Conservation (phyloP, 2,113 vertebrate genomes). For the Vicugna pacos region DNA sequence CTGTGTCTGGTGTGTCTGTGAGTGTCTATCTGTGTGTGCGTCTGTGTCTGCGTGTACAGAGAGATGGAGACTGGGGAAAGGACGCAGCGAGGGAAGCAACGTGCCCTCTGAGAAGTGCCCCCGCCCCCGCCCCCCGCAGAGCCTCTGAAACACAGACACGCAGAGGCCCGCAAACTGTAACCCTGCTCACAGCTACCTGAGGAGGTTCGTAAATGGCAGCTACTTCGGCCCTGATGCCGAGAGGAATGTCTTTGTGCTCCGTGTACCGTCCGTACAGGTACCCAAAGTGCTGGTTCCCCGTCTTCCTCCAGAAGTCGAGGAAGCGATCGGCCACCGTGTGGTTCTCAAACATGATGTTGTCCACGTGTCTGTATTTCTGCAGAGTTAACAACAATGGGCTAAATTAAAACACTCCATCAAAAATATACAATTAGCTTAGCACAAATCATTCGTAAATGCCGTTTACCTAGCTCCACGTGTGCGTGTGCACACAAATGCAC, state of each 20-base stretch:
- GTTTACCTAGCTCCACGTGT: neutral
- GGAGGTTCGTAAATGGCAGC: constrained; percentile 98
- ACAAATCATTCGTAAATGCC: neutral
- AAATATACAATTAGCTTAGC: neutral
- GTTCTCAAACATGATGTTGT: constrained; percentile 99
- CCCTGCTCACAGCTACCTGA: constrained; percentile 88
- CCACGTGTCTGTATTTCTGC: constrained; percentile 99
- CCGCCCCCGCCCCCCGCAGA: too few species aligned
- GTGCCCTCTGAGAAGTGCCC: neutral
- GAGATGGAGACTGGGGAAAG: neutral
- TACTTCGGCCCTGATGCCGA: constrained; percentile 97
- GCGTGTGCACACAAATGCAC: too few species aligned
- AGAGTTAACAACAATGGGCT: constrained; percentile 53
- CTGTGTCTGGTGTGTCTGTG: fast-evolving
- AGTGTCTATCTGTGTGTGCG: fast-evolving
- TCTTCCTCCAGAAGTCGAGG: constrained; percentile 99
- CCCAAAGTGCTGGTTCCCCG: constrained; percentile 96
- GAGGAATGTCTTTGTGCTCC: constrained; percentile 98
- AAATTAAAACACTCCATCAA: neutral
- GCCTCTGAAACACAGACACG: neutral
- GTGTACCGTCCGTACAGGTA: constrained; percentile 97
- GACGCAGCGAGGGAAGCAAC: neutral
- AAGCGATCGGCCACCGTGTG: constrained; percentile 99
- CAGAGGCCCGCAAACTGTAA: fast-evolving
- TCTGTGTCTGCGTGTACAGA: fast-evolving